phyloP scores from a whole-genome alignment of 2,113 vertebrate species.

The Anarhynchus alexandrinus region DNA sequence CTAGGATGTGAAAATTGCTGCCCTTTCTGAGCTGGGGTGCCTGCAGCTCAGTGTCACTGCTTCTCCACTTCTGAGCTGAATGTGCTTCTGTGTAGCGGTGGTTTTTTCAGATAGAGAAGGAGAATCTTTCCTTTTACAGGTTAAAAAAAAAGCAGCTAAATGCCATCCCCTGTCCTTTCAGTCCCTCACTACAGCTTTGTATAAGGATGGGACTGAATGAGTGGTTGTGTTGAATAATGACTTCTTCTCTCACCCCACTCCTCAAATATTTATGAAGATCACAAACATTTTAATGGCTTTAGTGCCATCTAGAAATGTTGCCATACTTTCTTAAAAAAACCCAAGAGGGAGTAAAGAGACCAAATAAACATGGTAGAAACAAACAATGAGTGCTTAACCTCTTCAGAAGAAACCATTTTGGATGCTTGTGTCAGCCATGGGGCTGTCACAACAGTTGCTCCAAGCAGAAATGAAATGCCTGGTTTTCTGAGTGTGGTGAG shows the following conservation, averaged over 20 bases:
- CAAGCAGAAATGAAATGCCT: background rate
- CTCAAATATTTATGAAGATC: background rate
- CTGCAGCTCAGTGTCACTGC: background rate
- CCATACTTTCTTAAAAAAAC: background rate
- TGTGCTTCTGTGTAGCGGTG: background rate
- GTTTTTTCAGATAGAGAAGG: background rate
- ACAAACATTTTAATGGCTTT: background rate
- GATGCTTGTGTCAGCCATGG: background rate
- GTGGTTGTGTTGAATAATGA: background rate
- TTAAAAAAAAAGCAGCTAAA: background rate
- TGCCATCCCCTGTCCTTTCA: background rate
- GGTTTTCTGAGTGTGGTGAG: background rate
- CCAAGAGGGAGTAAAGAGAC: background rate
- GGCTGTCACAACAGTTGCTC: background rate
- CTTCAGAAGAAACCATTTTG: background rate
- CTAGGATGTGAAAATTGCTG: background rate
- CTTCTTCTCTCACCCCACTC: background rate
- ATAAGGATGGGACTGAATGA: background rate
- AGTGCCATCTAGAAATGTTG: background rate
- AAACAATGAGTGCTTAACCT: background rate
- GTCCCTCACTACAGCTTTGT: background rate
- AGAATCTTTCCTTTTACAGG: background rate
- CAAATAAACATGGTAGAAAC: background rate
- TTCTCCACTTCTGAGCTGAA: background rate
- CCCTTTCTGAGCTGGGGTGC: background rate